A percentile compares a stretch with the other conserved stretches of the same genome.
Conservation (phyloP, 2,113 vertebrate species). For the Thryonomys swinderianus region DNA sequence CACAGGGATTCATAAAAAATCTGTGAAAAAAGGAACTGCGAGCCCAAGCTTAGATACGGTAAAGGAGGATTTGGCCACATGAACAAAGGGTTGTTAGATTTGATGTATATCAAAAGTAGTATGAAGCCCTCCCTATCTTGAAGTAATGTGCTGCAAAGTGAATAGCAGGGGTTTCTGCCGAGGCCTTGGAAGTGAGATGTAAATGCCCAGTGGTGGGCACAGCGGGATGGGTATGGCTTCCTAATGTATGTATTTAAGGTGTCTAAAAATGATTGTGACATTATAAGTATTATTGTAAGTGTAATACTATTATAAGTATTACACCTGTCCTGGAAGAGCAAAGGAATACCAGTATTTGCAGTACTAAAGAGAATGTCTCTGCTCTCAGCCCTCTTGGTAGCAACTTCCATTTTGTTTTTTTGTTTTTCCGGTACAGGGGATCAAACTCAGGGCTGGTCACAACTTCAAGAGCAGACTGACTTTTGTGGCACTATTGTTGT, state of each 20-base stretch:
- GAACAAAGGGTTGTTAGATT: background rate
- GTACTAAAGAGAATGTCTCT: background rate
- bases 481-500: background rate
- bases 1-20: background rate
- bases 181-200: rapidly evolving
- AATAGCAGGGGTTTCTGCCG: background rate
- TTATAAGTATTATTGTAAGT: too few species aligned
- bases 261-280: background rate
- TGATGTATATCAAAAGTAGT: background rate
- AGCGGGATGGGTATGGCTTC: background rate
- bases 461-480: background rate
- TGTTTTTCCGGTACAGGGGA: too few species aligned
- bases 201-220: too few species aligned
- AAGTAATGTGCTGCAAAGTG: conserved; percentile 10
- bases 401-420: background rate
- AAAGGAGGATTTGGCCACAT: background rate
- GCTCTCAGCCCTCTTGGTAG: background rate
- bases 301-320: background rate
- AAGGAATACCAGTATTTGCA: background rate
- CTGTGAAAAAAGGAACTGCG: background rate
- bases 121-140: background rate
- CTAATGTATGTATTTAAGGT: background rate
- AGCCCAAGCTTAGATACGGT: background rate
- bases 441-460: too few species aligned
- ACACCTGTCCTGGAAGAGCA: background rate